A percentile compares a stretch with the other conserved stretches of the same genome.
phyloP scores from a whole-genome alignment of 2,888 invertebrate species.

The Eupithecia pulchellata region DNA sequence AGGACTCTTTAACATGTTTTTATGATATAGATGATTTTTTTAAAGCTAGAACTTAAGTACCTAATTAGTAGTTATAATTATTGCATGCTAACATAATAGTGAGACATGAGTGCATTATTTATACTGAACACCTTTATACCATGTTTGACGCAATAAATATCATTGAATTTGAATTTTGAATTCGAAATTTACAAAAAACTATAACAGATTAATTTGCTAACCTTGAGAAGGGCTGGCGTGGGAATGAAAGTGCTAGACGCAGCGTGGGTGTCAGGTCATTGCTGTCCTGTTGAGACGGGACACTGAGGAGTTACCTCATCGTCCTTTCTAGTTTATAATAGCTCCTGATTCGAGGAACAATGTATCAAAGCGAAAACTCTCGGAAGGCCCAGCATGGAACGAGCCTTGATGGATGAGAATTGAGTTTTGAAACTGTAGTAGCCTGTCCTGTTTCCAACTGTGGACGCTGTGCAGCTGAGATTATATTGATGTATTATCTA shows the following conservation, averaged over 20 bases:
- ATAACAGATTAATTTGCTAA: slow-evolving; percentile 20
- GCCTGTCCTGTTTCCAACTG: not conserved
- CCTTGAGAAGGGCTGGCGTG: slow-evolving; percentile 48
- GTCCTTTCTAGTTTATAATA: slow-evolving; percentile 36
- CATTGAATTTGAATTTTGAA: no score
- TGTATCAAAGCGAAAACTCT: not conserved
- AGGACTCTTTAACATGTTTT: not conserved
- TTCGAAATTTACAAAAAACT: not conserved
- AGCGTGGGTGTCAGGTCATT: slow-evolving; percentile 50
- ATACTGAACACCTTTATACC: no score
- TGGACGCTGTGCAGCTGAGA: not conserved
- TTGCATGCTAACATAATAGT: no score
- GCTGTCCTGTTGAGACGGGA: slow-evolving; percentile 38
- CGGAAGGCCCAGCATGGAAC: not conserved
- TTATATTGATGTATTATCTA: not conserved
- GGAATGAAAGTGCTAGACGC: slow-evolving; percentile 54
- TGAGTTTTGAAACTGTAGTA: not conserved
- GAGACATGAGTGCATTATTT: no score
- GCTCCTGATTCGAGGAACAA: slow-evolving; percentile 9
- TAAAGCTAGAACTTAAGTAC: no score
- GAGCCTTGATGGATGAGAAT: not conserved
- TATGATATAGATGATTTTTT: no score
- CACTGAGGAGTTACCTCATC: slow-evolving; percentile 41
- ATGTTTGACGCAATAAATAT: no score
- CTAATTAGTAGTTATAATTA: no score